Conservation (phyloP, 2,113 vertebrate species). For the Apteryx owenii region DNA sequence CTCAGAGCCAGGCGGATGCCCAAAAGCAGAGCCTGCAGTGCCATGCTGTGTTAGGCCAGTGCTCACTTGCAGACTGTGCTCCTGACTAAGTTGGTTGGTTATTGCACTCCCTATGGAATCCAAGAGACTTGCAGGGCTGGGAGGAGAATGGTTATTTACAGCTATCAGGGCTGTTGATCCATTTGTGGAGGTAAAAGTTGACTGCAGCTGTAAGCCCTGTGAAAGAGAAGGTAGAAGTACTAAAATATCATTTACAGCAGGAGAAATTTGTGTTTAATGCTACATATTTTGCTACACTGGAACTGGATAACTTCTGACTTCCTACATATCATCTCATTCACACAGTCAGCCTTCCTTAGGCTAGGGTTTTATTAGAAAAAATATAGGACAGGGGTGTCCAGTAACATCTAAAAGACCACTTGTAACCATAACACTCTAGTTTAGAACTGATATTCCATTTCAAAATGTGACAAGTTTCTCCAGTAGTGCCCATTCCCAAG, state of each 20-base stretch:
- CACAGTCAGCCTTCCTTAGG: not conserved
- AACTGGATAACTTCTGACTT: not conserved
- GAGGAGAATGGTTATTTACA: conserved; percentile 62
- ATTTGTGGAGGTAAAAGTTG: conserved; percentile 73
- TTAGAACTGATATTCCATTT: not conserved
- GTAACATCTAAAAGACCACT: not conserved
- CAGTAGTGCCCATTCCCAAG: not conserved
- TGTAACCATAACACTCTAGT: not conserved
- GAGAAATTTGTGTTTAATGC: not conserved
- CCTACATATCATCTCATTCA: not conserved
- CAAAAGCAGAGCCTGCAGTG: conserved; percentile 31
- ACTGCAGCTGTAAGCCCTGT: conserved; percentile 82
- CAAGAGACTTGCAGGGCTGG: conserved; percentile 59
- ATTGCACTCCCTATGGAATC: conserved; percentile 61
- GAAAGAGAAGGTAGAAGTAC: conserved; percentile 58
- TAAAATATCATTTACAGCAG: not conserved
- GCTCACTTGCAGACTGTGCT: conserved; percentile 60
- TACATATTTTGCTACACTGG: not conserved
- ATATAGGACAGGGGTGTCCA: not conserved
- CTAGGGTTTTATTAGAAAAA: not conserved
- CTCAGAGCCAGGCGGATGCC: conserved; percentile 40
- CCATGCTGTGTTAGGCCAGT: conserved; percentile 46
- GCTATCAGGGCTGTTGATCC: conserved; percentile 69
- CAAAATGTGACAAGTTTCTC: not conserved
- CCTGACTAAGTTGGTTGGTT: conserved; percentile 63